phyloP scores from a whole-genome alignment of 2,888 invertebrate species.

The Aleiodes alternator region DNA sequence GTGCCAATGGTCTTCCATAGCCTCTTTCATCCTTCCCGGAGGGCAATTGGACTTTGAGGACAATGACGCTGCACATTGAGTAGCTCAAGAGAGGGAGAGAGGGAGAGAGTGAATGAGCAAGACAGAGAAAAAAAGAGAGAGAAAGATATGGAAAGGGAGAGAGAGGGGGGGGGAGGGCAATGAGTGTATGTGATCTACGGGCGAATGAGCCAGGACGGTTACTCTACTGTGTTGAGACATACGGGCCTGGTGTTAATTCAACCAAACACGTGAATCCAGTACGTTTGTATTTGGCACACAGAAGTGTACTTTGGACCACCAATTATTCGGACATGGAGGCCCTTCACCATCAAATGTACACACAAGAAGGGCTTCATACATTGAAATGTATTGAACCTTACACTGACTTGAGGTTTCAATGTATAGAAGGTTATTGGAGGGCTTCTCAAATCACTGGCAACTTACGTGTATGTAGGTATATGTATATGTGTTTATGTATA shows the following conservation, averaged over 20 bases:
- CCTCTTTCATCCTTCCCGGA: conserved; percentile 35
- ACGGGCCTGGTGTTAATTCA: conserved; percentile 65
- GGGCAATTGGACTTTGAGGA: conserved; percentile 45
- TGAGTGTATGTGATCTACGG: conserved; percentile 3
- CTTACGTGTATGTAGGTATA: conserved; percentile 10
- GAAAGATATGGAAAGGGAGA: too few relatives aligned
- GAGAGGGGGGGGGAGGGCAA: neutral
- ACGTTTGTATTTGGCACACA: conserved; percentile 62
- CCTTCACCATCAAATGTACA: conserved; percentile 30
- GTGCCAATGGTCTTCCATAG: conserved; percentile 19
- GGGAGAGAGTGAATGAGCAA: neutral
- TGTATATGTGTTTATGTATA: neutral
- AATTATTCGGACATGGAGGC: conserved; percentile 60
- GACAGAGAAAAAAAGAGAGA: neutral
- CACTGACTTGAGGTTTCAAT: conserved; percentile 11
- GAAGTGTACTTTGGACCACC: conserved; percentile 47
- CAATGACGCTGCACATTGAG: conserved; percentile 47
- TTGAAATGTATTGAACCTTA: conserved; percentile 2
- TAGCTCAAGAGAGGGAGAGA: neutral
- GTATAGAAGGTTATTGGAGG: neutral
- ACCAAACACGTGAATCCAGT: conserved; percentile 58
- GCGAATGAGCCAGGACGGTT: neutral
- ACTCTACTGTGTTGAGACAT: conserved; percentile 38
- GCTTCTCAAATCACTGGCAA: neutral
- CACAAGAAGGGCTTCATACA: neutral